Evolutionary conservation across 2,113 vertebrate genomes (phyloP), one percentile per base, ranked within the genome.

Genomic region (Osmerus eperlanus): DNA sequence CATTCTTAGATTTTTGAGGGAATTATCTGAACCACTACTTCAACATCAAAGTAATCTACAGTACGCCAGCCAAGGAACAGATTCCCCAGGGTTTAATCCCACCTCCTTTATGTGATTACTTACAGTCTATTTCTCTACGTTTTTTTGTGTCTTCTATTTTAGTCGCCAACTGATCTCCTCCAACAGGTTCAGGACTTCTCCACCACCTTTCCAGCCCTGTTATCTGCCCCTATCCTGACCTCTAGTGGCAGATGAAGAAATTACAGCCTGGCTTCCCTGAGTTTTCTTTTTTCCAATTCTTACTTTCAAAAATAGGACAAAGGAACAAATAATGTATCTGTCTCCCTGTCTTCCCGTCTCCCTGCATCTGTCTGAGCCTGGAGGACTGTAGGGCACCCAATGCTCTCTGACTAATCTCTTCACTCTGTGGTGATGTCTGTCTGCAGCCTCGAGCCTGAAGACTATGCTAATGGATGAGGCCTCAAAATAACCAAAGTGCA

Each of bases 211-310:
- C 19, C n/a, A 18, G 9, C 41, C 41, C 41, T 47, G 41, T 12
- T 12, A 65, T 47, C 64, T 47, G 5, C 19, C 1, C 71, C 32
- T 0, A 18, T 65, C 66, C 74, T 81, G 80, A 47, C 85, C 83
- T 82, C 88, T 86, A 80, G 81, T 85, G 86, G 81, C 21, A 0
- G 4, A 25, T 70, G 3, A 78, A 7, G 58, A 60, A 0, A 68
- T 47, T 47, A 11, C 41, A 47, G 41, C 41, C 41, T 47, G 9
- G 41, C 0, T 47, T 47, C 9, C 41, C 9, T 47, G 41, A 47
- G 8, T 47, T 47, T 47, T 47, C 41, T 47, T 11, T 12, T 47
- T 47, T 7, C 9, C 41, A 47, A 47, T 47, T 47, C 41, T 47
- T 47, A 47, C 41, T 11, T 47, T 36, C 4, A 12, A 47, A 47